Base-by-base conservation (phyloP, 2,113 vertebrate species). In the Greenwoodochromis staneri region DNA sequence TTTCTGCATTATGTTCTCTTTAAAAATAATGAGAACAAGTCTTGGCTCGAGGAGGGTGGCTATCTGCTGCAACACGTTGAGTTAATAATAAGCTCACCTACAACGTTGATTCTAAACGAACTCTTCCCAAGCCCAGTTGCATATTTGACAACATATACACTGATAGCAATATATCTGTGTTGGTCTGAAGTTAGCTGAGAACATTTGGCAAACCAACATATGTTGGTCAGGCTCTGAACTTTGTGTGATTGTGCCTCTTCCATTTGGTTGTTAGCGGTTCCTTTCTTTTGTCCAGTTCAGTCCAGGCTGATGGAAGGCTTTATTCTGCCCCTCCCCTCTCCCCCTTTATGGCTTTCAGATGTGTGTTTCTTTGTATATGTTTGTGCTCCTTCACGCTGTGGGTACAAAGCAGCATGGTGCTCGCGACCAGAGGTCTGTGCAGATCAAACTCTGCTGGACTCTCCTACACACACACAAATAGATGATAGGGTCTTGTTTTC, bases 271-370 rank as follows among this genome's bases (percentile, higher is more conserved):
- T 31, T 49, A 49, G n/a, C 0, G 1, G 24, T 10, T 42, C 8
- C 2, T 57, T 61, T n/a, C 31, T n/a, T 84, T 47, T 21, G 19
- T 47, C n/a, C 5, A 47, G 29, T 34, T 76, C 27, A 51, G 24
- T 24, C n/a, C 42, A 24, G 53, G 19, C 19, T 83, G 87, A 45
- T 82, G 69, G 53, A 85, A 89, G 55, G 38, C 59, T 83, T 76
- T 83, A 24, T 80, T 38, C 19, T 38, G 7, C 61, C 10, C 61
- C 61, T 21, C 10, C 51, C 69, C 21, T 83, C 66, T n/a, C 47
- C 21, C 86, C 59, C 47, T 92, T 94, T 88, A 92, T 93, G 80
- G 84, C 90, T 92, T 91, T 91, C 92, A 93, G 87, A 91, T 91
- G 91, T 92, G 86, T 85, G 85, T 86, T 84, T 90, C 10, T 78